These are phyloP conservation scores for Salarias fasciatus DNA, from an alignment of 2,797 vertebrate genomes.

Conservation along the genomic window DNA sequence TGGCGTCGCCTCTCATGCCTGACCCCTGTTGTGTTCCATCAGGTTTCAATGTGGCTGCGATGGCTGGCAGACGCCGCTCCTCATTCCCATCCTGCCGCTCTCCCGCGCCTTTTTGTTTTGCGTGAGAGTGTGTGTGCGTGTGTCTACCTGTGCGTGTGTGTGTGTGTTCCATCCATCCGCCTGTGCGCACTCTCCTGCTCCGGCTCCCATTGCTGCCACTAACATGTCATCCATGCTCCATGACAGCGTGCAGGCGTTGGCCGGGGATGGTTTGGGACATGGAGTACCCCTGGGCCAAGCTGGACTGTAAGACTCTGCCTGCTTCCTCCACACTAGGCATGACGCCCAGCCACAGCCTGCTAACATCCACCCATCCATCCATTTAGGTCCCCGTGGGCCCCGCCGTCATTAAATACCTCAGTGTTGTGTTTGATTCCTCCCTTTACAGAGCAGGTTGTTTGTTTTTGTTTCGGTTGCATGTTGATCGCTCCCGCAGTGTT, in stretches of 20 bases:
- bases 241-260: conserved; percentile 79
- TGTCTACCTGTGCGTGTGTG: neutral
- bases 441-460: conserved; percentile 17
- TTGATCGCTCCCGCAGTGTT: conserved; percentile 10
- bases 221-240: conserved; percentile 83
- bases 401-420: conserved; percentile 22
- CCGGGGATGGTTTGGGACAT: conserved; percentile 80
- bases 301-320: conserved; percentile 79
- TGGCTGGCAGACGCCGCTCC: conserved; percentile 39
- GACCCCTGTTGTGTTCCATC: conserved; percentile 19
- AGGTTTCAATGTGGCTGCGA: conserved; percentile 28
- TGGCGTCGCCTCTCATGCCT: conserved; percentile 11
- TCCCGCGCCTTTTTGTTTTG: neutral
- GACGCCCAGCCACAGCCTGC: conserved; percentile 58
- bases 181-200: conserved; percentile 48
- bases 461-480: conserved; percentile 33
- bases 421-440: conserved; percentile 36
- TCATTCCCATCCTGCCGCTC: conserved; percentile 49
- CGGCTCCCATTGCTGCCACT: conserved; percentile 77
- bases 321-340: conserved; percentile 74
- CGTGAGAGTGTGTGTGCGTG: neutral
- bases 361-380: conserved; percentile 40
- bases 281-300: conserved; percentile 78
- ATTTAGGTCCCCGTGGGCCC: conserved; percentile 47
- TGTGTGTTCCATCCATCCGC: conserved; percentile 22